Conservation (phyloP, 2,113 vertebrate genomes). For the Actinemys pallida region DNA sequence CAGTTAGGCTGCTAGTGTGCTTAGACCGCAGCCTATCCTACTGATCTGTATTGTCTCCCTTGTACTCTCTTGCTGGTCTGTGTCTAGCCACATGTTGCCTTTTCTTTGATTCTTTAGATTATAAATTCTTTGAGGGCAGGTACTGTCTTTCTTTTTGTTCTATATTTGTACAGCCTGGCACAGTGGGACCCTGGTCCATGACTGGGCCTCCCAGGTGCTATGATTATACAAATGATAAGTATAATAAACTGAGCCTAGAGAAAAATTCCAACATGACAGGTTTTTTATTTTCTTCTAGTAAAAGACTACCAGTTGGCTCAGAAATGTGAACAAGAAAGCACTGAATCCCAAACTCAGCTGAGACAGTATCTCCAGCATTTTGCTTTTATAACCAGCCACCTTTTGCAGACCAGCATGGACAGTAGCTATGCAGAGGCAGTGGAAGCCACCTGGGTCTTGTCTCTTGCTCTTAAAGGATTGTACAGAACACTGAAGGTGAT, state of each 20-base stretch:
- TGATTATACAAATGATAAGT: not conserved
- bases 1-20: not conserved
- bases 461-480: conserved; percentile 93
- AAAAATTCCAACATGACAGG: not conserved
- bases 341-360: conserved; percentile 78
- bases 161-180: not conserved
- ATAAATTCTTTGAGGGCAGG: not conserved
- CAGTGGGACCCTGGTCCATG: not conserved
- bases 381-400: conserved; percentile 89
- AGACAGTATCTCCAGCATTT: conserved; percentile 91
- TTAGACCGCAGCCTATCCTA: not conserved
- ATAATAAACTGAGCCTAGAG: not conserved
- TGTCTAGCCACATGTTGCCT: not conserved
- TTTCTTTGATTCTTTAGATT: not conserved
- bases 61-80: not conserved
- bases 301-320: conserved; percentile 96
- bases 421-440: conserved; percentile 88
- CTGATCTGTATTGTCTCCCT: not conserved
- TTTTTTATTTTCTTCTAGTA: conserved; percentile 77
- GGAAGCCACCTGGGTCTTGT: conserved; percentile 96
- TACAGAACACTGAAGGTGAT: conserved; percentile 93
- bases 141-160: not conserved
- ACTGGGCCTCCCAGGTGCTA: not conserved
- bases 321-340: conserved; percentile 79
- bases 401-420: conserved; percentile 89